A percentile compares a stretch with the other conserved stretches of the same genome.
phyloP scores from a whole-genome alignment of 2,113 vertebrate species.

The Sapajus apella region DNA sequence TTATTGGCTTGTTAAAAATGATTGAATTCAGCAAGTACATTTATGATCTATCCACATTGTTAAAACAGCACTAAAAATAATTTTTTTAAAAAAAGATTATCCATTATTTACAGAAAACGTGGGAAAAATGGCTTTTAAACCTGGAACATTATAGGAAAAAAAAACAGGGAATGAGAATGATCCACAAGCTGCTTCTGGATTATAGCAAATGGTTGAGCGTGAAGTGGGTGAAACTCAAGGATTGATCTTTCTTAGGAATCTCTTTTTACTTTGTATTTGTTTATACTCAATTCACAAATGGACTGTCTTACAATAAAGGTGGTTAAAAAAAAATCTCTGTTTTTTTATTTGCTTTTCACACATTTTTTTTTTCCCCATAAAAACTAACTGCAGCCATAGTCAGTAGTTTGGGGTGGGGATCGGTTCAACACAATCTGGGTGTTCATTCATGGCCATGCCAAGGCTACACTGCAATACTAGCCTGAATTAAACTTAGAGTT shows the following conservation, averaged over 20 bases:
- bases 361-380: background rate
- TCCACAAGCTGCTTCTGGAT: conserved; percentile 67
- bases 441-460: background rate
- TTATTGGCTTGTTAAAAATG: conserved; percentile 83
- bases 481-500: background rate
- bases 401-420: background rate
- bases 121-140: conserved; percentile 51
- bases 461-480: background rate
- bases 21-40: conserved; percentile 74
- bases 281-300: background rate
- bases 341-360: background rate
- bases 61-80: conserved; percentile 73
- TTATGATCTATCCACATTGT: conserved; percentile 71
- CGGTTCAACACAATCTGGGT: background rate
- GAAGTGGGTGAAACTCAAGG: background rate
- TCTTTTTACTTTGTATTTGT: background rate
- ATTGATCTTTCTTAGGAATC: background rate
- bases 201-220: conserved; percentile 46
- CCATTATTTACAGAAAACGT: conserved; percentile 76
- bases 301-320: conserved; percentile 15
- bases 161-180: conserved; percentile 43
- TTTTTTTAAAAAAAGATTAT: conserved; percentile 63
- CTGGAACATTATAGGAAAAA: background rate
- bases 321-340: background rate
- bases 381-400: background rate